These are phyloP conservation scores for Lineus longissimus DNA, from an alignment of 1,140 invertebrate species.

Conservation along the genomic window DNA sequence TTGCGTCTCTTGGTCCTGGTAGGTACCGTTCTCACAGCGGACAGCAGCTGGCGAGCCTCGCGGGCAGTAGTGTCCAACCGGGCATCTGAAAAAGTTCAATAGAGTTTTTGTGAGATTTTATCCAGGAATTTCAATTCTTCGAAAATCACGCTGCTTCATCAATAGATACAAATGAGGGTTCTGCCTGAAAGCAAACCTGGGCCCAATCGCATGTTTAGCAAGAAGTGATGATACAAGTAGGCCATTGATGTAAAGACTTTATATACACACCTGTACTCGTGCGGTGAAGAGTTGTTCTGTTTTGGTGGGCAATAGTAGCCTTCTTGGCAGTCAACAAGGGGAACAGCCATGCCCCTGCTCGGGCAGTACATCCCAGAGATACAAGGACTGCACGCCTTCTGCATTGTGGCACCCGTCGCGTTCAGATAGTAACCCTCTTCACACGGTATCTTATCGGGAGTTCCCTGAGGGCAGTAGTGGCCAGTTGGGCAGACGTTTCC, in stretches of 20 bases:
- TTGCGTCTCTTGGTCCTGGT: conserved; percentile 40
- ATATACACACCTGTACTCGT: conserved; percentile 34
- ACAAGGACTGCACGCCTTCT: conserved; percentile 38
- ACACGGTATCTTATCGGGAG: conserved; percentile 27
- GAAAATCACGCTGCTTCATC: too few relatives aligned
- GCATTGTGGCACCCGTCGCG: conserved; percentile 22
- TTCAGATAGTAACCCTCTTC: conserved; percentile 44
- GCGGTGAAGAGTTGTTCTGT: conserved; percentile 39
- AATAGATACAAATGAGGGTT: neutral
- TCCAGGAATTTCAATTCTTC: too few relatives aligned
- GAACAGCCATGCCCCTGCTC: conserved; percentile 26
- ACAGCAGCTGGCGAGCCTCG: conserved; percentile 27
- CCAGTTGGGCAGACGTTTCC: conserved; percentile 36
- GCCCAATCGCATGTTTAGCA: too few relatives aligned
- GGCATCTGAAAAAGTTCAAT: conserved; percentile 31
- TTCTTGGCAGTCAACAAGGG: conserved; percentile 35
- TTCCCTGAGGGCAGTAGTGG: conserved; percentile 43
- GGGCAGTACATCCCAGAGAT: conserved; percentile 40
- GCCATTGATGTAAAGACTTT: too few relatives aligned
- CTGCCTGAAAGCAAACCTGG: too few relatives aligned
- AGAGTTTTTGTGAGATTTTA: too few relatives aligned
- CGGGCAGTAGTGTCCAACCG: conserved; percentile 42
- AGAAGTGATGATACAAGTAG: too few relatives aligned
- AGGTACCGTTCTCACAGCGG: conserved; percentile 42
- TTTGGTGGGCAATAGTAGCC: conserved; percentile 46